Base-by-base conservation (phyloP, 2,113 vertebrate genomes). In the Glaucomys volans region DNA sequence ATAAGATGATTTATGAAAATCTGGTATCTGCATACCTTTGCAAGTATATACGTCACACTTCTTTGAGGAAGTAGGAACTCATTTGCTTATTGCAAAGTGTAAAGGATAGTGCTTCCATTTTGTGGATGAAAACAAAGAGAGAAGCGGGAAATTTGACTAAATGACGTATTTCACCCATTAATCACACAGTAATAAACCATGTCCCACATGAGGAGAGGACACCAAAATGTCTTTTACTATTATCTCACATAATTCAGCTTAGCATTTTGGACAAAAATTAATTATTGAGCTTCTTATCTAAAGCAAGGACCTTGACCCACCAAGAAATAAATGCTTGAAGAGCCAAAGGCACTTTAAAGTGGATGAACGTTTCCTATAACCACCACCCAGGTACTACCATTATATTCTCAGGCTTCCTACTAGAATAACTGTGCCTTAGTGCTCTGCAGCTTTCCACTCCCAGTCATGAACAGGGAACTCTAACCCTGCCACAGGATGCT, bases 161-260 rank as follows among this genome's bases (percentile, higher is more conserved):
- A 82, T 9, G 69, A 28, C 9, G 69, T 71, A 24, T 89, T 85
- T 87, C n/a, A 62, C 16, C 71, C 42, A 54, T 32, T 32, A 77
- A 40, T 93, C 64, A 91, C 37, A 84, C 3, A 87, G 37, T 90
- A 77, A 94, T 74, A 74, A 94, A 52, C 35, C 28, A 87, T 8
- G 37, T 67, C 28, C 75, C 26, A 37, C 3, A 4, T 30, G 69
- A 84, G 40, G 44, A 82, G 20, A 84, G 30, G 11, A 37, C 11
- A 79, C 8, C 37, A 85, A 79, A 79, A 37, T 47, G 3, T 85
- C 57, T 76, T 47, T 90, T 59, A 62, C 8, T 42, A 88, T 74
- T 20, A 44, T 40, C 28, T 66, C 8, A 1, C 28, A 1, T 47
- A 66, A 93, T 85, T 72, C 37, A 76, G 28, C 86, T 54, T 64